phyloP scores from a whole-genome alignment of 1,140 invertebrate species.

The Drosophila pruinosa region DNA sequence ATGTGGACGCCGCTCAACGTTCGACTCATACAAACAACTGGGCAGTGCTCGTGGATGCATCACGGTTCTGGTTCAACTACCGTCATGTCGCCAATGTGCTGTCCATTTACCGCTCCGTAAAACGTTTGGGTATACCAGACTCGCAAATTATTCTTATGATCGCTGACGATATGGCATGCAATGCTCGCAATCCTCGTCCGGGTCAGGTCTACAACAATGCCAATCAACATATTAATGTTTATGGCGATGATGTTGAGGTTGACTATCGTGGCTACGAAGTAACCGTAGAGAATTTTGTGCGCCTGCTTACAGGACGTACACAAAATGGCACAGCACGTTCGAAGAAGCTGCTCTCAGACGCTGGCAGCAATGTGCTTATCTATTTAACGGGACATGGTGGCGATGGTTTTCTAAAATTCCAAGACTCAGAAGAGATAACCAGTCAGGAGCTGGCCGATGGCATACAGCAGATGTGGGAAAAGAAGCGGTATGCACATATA shows the following conservation, averaged over 20 bases:
- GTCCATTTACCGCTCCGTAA: conserved; percentile 98
- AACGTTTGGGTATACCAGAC: conserved; percentile 98
- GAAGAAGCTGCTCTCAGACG: conserved; percentile 97
- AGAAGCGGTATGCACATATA: conserved; percentile 88
- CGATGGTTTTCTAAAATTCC: conserved; percentile 99
- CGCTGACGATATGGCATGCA: conserved; percentile 99
- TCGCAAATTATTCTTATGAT: conserved; percentile 99
- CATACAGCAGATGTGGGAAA: conserved; percentile 99
- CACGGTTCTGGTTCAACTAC: conserved; percentile 99
- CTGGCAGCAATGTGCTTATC: conserved; percentile 98
- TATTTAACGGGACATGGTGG: conserved; percentile 99
- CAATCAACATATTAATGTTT: conserved; percentile 99
- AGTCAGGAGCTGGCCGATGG: conserved; percentile 99
- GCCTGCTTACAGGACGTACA: conserved; percentile 95
- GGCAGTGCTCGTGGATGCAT: conserved; percentile 99
- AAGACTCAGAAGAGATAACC: conserved; percentile 99
- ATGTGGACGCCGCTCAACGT: conserved; percentile 64
- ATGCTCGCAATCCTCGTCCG: conserved; percentile 98
- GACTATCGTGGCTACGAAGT: conserved; percentile 99
- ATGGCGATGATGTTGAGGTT: conserved; percentile 99
- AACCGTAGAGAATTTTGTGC: conserved; percentile 99
- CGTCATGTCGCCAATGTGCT: conserved; percentile 99
- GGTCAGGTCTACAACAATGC: conserved; percentile 99
- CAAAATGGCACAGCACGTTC: conserved; percentile 96
- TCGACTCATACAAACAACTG: conserved; percentile 98